Evolutionary conservation across 2,888 invertebrate species (phyloP).

Genomic region (Sarcophaga caerulescens): DNA sequence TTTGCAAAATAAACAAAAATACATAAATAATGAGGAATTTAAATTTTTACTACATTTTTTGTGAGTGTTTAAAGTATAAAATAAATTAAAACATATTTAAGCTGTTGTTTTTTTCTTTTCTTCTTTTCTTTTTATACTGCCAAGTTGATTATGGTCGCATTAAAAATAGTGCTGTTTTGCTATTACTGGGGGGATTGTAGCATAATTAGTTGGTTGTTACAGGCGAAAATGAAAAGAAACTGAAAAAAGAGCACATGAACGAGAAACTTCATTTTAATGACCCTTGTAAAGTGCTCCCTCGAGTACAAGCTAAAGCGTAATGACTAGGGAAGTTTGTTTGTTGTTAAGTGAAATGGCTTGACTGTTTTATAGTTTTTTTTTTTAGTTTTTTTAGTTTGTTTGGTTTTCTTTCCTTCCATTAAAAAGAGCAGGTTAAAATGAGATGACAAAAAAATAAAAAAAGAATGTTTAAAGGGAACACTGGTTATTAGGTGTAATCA

Average conservation of each 20-base stretch:
- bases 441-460: neutral
- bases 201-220: neutral
- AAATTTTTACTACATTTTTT: neutral
- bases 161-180: slow-evolving; percentile 26
- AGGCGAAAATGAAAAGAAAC: neutral
- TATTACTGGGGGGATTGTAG: neutral
- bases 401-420: neutral
- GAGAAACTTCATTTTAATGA: slow-evolving; percentile 63
- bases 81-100: neutral
- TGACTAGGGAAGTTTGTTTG: slow-evolving; percentile 13
- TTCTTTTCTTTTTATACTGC: neutral
- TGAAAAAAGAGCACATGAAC: neutral
- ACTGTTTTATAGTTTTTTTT: slow-evolving; percentile 12
- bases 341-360: neutral
- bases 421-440: neutral
- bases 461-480: neutral
- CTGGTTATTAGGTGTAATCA: slow-evolving; percentile 25
- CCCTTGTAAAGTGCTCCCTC: slow-evolving; percentile 51
- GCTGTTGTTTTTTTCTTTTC: neutral
- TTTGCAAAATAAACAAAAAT: neutral
- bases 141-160: slow-evolving; percentile 27
- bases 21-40: neutral
- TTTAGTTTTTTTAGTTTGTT: neutral
- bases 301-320: slow-evolving; percentile 15
- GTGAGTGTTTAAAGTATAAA: neutral